Conservation (phyloP, 2,113 vertebrate species). For the Epinephelus fuscoguttatus region DNA sequence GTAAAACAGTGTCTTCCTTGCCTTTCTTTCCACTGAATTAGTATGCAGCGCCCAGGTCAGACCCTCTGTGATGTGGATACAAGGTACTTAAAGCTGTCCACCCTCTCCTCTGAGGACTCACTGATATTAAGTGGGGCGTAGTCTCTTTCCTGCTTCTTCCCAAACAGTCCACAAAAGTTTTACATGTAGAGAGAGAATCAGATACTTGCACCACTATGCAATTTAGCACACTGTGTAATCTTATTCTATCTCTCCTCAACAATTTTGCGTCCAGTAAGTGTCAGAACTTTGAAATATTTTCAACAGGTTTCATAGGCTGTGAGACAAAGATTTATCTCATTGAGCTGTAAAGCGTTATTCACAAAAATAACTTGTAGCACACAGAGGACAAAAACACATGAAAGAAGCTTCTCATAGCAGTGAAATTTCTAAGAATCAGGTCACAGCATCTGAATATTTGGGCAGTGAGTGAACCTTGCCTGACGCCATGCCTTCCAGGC, state of each 20-base stretch:
- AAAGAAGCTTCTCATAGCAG: slow-evolving; percentile 18
- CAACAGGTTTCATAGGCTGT: background rate
- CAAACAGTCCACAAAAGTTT: no score
- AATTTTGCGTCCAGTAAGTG: background rate
- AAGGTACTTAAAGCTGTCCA: no score
- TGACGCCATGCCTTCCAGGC: slow-evolving; percentile 57
- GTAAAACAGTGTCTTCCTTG: no score
- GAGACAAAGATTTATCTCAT: background rate
- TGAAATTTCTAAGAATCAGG: slow-evolving; percentile 4
- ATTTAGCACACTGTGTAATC: background rate
- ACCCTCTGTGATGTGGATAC: no score
- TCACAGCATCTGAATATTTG: slow-evolving; percentile 45
- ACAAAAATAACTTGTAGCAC: background rate
- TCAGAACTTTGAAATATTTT: background rate
- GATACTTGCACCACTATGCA: background rate
- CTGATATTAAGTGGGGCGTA: no score
- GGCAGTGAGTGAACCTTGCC: slow-evolving; percentile 33
- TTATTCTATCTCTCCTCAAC: background rate
- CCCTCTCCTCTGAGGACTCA: no score
- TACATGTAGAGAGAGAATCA: background rate
- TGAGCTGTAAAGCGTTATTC: slow-evolving; percentile 5
- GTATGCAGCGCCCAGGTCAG: no score
- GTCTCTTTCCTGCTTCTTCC: no score
- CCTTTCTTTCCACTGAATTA: no score
- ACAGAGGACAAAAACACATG: slow-evolving; percentile 27